phyloP scores from a whole-genome alignment of 1,140 invertebrate species.

The Drosophila ogumai region DNA sequence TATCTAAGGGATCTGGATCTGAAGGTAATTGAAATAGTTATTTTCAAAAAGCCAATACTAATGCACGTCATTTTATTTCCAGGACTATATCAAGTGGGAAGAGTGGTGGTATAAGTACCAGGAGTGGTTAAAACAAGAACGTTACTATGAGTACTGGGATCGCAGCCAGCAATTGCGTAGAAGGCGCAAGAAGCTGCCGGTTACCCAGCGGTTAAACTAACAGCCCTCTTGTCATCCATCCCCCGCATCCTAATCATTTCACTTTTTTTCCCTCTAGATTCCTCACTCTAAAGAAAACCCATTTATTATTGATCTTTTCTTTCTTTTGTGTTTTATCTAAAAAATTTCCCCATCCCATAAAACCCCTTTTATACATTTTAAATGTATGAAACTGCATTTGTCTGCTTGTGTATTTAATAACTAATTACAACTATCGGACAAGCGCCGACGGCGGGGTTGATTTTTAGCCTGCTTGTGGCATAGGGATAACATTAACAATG shows the following conservation, averaged over 20 bases:
- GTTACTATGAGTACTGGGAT: conserved; percentile 92
- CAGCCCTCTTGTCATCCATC: conserved; percentile 12
- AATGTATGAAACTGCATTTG: conserved; percentile 76
- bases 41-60: neutral
- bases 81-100: conserved; percentile 96
- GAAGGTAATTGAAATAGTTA: conserved; percentile 56
- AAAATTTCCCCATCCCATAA: conserved; percentile 10
- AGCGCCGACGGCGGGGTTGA: conserved; percentile 12
- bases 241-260: conserved; percentile 14
- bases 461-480: conserved; percentile 12
- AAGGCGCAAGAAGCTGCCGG: conserved; percentile 85
- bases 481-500: conserved; percentile 47
- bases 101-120: conserved; percentile 97
- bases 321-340: conserved; percentile 18
- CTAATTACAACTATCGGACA: conserved; percentile 33
- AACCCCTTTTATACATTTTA: conserved; percentile 63
- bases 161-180: conserved; percentile 85
- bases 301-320: conserved; percentile 9
- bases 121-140: conserved; percentile 94
- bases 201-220: conserved; percentile 85
- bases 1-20: conserved; percentile 89
- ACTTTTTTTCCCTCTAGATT: neutral
- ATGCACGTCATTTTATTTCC: neutral
- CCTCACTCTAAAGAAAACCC: neutral
- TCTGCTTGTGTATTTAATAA: conserved; percentile 61